Evolutionary conservation across 2,797 vertebrate genomes (phyloP), one percentile per base, ranked within the genome.

Genomic region (Pseudochirops cupreus): DNA sequence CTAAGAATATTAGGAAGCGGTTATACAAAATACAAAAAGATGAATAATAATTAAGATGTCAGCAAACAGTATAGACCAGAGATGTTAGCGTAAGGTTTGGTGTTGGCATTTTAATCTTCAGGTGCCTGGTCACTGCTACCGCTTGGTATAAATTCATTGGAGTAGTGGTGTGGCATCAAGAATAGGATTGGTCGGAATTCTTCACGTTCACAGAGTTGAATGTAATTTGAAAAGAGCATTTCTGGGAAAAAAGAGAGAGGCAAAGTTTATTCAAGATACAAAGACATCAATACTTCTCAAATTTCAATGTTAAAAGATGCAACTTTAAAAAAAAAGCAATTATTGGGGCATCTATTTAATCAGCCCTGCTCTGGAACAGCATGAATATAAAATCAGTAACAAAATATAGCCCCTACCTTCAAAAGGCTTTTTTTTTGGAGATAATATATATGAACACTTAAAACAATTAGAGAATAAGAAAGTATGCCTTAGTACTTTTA

Each of bases 1-100:
- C 94, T 95, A 98, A 98, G 90, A 97, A 95, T 98, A 98, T 98
- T 99, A 98, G 98, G 97, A 98, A 99, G 98, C 98, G 98, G 99
- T 99, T 99, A 99, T 97, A 98, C 98, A 98, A 98, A 97, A 98
- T 99, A 97, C 96, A 94, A 98, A 98, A 97, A 96, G 98, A 99
- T 87, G 39, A 87, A 50, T 87, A 87, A 87, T 50, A 97, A 96
- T 97, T 98, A 98, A 98, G 97, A 97, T 97, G 95, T 92, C 58
- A 93, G 95, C 98, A 97, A 98, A 98, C 92, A 95, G 97, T 92
- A 93, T 96, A 97, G 98, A 98, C 97, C 98, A 97, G 98, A 98
- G 98, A 98, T 98, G 97, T 98, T 98, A 98, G 98, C 97, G 95
- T 96, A 97, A 95, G 95, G 97, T 98, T 98, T 99, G 98, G 98